These are phyloP conservation scores for Dexiosoma caninum DNA, from an alignment of 2,888 invertebrate genomes.

Conservation along the genomic window DNA sequence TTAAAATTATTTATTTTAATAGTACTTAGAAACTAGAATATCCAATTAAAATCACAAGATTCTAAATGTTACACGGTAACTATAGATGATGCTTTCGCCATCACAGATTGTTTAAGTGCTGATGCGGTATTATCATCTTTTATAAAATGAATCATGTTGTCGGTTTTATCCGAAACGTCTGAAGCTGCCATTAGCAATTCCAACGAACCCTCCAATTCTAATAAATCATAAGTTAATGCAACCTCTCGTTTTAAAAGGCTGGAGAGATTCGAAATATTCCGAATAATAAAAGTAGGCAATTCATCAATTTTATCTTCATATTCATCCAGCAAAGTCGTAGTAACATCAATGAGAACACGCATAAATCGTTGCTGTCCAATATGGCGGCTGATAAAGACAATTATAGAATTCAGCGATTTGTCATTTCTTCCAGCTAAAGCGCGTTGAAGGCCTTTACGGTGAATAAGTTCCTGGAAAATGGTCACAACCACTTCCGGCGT, in stretches of 20 bases:
- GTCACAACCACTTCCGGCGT: slow-evolving; percentile 88
- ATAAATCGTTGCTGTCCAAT: slow-evolving; percentile 87
- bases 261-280: slow-evolving; percentile 81
- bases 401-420: slow-evolving; percentile 82
- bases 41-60: no score
- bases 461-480: slow-evolving; percentile 91
- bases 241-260: slow-evolving; percentile 84
- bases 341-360: slow-evolving; percentile 85
- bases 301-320: slow-evolving; percentile 83
- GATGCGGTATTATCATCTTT: slow-evolving; percentile 57
- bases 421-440: slow-evolving; percentile 87
- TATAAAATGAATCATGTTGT: slow-evolving; percentile 63
- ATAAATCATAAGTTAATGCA: slow-evolving; percentile 81
- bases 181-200: slow-evolving; percentile 83
- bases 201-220: slow-evolving; percentile 84
- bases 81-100: slow-evolving; percentile 71
- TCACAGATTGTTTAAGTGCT: slow-evolving; percentile 70
- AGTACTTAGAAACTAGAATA: no score
- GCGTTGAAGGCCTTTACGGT: slow-evolving; percentile 86
- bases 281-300: slow-evolving; percentile 82
- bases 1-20: no score
- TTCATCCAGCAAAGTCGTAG: slow-evolving; percentile 86
- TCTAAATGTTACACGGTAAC: slow-evolving; percentile 65
- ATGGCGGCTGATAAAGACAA: slow-evolving; percentile 87
- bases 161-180: slow-evolving; percentile 77